A percentile compares a stretch with the other conserved stretches of the same genome.
These are phyloP conservation scores for Myrmecobius fasciatus DNA, from an alignment of 2,113 vertebrate genomes.

Conservation along the genomic window DNA sequence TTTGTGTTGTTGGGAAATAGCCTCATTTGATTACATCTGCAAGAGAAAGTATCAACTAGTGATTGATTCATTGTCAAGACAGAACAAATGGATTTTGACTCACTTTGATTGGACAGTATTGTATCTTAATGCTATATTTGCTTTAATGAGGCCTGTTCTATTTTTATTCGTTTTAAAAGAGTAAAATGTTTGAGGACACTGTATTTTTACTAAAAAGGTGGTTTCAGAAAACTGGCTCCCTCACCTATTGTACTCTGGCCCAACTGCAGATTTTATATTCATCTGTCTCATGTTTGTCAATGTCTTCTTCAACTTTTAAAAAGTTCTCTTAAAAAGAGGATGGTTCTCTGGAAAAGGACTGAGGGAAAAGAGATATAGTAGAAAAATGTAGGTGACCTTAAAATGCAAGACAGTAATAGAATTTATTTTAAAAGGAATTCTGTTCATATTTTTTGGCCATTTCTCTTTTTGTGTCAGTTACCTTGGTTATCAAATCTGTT, in stretches of 20 bases:
- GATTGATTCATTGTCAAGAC: constrained; percentile 29
- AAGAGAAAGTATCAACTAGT: constrained; percentile 52
- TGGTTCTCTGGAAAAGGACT: neutral
- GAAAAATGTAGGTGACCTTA: neutral
- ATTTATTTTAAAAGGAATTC: neutral
- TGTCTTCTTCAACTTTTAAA: neutral
- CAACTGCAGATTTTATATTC: constrained; percentile 21
- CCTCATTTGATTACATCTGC: constrained; percentile 42
- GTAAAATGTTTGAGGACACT: neutral
- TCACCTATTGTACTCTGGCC: neutral
- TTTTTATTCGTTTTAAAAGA: neutral
- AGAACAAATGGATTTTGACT: constrained; percentile 31
- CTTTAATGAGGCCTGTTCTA: constrained; percentile 27
- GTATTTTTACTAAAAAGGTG: constrained; percentile 1
- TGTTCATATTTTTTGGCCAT: neutral
- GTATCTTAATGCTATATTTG: neutral
- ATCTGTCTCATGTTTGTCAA: neutral
- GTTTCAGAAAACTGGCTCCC: neutral
- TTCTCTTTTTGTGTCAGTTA: neutral
- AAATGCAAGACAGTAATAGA: neutral
- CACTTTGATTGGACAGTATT: neutral
- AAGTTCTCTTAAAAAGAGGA: neutral
- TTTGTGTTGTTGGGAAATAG: constrained; percentile 45
- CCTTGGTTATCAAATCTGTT: neutral
- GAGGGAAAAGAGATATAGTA: neutral